These are phyloP conservation scores for Calosoma granatense DNA, from an alignment of 1,140 invertebrate genomes.

Conservation along the genomic window DNA sequence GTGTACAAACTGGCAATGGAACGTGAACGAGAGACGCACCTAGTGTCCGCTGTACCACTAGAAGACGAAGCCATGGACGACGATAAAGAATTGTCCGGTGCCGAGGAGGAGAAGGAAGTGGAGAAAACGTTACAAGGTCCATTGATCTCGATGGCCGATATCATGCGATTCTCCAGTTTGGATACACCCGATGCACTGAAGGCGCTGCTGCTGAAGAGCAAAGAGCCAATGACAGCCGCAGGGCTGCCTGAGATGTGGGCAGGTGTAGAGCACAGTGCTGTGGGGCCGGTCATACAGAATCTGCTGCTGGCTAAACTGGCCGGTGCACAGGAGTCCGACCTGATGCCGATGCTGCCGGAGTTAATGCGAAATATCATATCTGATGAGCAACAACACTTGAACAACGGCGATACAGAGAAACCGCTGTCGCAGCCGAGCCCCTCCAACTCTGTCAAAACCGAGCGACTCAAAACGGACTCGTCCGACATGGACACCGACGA, in stretches of 20 bases:
- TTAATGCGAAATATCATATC: slow-evolving; percentile 46
- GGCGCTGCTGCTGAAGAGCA: slow-evolving; percentile 36
- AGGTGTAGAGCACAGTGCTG: slow-evolving; percentile 42
- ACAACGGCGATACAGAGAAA: slow-evolving; percentile 18
- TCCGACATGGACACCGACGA: slow-evolving; percentile 33
- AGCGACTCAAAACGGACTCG: slow-evolving; percentile 24
- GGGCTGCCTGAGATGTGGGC: slow-evolving; percentile 35
- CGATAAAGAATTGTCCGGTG: slow-evolving; percentile 50
- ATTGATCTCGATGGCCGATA: slow-evolving; percentile 47
- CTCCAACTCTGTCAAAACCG: slow-evolving; percentile 30
- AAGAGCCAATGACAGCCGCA: slow-evolving; percentile 28
- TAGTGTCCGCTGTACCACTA: slow-evolving; percentile 36
- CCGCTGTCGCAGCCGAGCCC: slow-evolving; percentile 30
- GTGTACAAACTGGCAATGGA: slow-evolving; percentile 77
- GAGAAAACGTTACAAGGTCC: slow-evolving; percentile 48
- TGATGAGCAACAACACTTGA: slow-evolving; percentile 44
- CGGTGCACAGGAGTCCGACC: slow-evolving; percentile 14
- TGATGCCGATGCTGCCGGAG: slow-evolving; percentile 40
- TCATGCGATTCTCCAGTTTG: slow-evolving; percentile 45
- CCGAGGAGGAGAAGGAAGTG: slow-evolving; percentile 54
- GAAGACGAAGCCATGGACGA: slow-evolving; percentile 37
- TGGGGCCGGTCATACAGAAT: slow-evolving; percentile 47
- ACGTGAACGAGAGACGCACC: slow-evolving; percentile 49
- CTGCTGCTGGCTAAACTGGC: slow-evolving; percentile 30
- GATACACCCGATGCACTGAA: slow-evolving; percentile 44